phyloP scores from a whole-genome alignment of 2,113 vertebrate species.

The Romanogobio albipinnatus region DNA sequence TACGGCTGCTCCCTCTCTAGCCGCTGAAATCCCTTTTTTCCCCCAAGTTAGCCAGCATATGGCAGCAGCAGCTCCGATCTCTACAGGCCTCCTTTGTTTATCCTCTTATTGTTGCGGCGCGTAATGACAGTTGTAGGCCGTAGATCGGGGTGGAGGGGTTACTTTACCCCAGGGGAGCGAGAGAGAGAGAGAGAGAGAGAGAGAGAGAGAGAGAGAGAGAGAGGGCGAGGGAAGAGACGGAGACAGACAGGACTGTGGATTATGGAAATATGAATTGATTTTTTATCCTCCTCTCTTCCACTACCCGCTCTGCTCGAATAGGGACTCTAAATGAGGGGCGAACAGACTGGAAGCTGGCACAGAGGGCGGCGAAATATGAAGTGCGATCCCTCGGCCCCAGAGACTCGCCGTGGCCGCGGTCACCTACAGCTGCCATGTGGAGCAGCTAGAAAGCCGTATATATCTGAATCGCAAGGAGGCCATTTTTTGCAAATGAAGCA shows the following conservation, averaged over 20 bases:
- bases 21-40: conserved; percentile 60
- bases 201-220: conserved; percentile 45
- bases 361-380: conserved; percentile 86
- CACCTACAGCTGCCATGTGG: conserved; percentile 92
- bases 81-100: conserved; percentile 90
- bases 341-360: conserved; percentile 86
- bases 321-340: conserved; percentile 84
- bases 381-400: conserved; percentile 80
- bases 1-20: conserved; percentile 72
- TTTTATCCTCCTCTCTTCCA: conserved; percentile 59
- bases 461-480: conserved; percentile 83
- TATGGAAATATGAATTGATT: conserved; percentile 99
- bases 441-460: conserved; percentile 78
- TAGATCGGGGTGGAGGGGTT: conserved; percentile 91
- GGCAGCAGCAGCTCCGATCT: conserved; percentile 85
- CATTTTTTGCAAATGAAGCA: conserved; percentile 74
- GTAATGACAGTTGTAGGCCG: conserved; percentile 99
- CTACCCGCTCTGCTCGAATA: conserved; percentile 78
- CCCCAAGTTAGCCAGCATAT: conserved; percentile 88
- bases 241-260: conserved; percentile 94
- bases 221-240: conserved; percentile 40
- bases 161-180: conserved; percentile 89
- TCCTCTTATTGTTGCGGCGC: conserved; percentile 92
- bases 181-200: conserved; percentile 10
- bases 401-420: conserved; percentile 81